Conservation (phyloP, 2,113 vertebrate species). For the Plecotus auritus region DNA sequence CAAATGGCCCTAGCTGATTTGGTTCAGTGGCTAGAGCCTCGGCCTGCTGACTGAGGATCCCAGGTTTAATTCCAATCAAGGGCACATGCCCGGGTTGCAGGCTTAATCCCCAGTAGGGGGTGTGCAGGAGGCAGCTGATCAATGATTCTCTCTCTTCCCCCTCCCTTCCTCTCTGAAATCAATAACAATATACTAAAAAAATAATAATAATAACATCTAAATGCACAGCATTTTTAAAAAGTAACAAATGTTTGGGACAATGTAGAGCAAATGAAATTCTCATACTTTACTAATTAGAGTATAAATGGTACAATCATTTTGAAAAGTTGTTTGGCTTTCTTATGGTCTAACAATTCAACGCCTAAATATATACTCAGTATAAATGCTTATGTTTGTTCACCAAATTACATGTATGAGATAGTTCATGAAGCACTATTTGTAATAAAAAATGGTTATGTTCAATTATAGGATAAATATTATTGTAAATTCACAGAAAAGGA, state of each 20-base stretch:
- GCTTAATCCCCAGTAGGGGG: no score
- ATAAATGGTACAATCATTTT: not conserved
- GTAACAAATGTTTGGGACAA: not conserved
- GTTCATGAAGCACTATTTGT: not conserved
- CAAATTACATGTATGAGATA: not conserved
- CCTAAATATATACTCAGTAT: not conserved
- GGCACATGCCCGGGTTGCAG: no score
- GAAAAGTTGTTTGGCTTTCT: not conserved
- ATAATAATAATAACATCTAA: no score
- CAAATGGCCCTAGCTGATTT: not conserved
- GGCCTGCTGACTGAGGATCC: no score
- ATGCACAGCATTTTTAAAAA: no score
- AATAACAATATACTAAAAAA: no score
- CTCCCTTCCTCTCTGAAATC: no score
- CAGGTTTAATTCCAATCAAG: no score
- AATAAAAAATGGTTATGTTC: not conserved
- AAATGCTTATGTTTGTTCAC: not conserved
- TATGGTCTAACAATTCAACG: not conserved
- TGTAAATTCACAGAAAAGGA: not conserved
- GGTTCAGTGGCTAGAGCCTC: no score
- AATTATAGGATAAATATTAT: not conserved
- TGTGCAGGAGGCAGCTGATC: no score
- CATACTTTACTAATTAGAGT: not conserved
- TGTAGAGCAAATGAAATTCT: not conserved
- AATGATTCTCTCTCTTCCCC: no score